Evolutionary conservation across 2,797 vertebrate genomes (phyloP), one percentile per base, ranked within the genome.

Genomic region (Eurystomus glaucurus): DNA sequence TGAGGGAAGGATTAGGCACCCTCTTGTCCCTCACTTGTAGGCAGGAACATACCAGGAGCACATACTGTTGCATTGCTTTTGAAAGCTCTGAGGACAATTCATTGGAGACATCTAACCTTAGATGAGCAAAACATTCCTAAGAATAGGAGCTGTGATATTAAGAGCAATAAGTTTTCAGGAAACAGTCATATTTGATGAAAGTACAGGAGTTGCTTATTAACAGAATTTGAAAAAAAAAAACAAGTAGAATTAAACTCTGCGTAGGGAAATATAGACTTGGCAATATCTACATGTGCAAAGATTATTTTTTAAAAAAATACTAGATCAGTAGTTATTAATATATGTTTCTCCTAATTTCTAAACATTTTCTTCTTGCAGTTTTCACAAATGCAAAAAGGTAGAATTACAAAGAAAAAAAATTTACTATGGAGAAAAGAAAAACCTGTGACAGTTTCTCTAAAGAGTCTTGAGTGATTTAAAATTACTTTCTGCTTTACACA

Each of bases 281-380:
- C 51, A 62, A 16, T 37, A 60, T 54, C 18, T 72, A 69, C 14
- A 10, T 3, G 7, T 50, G 8, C 90, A 37, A 65, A 79, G 39
- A 15, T 23, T 52, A 4, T 0, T 35, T 41, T 51, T 17, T 0
- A 35, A 35, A 25, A 28, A 55, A 26, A 9, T 16, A 29, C 35
- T 50, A 52, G 52, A 48, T 62, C 26, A 16, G 5, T 74, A 69
- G 4, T 28, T 10, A 7, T 65, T 61, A 26, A 39, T 86, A 50
- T 0, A 31, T 0, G 0, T 66, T 41, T 70, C 41, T 78, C 39
- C 39, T 79, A 54, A n/a, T 62, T 54, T 65, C 4, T 50, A 21
- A 14, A 14, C 8, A 23, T 51, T 88, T 94, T 85, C 21, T 84
- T 84, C 6, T 83, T 65, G 3, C 37, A 46, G 7, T 61, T 28